Percentiles rank a stretch among this genome's conserved stretches.
Conservation (phyloP, 2,888 invertebrate genomes). For the Drosophila niveifrons region DNA sequence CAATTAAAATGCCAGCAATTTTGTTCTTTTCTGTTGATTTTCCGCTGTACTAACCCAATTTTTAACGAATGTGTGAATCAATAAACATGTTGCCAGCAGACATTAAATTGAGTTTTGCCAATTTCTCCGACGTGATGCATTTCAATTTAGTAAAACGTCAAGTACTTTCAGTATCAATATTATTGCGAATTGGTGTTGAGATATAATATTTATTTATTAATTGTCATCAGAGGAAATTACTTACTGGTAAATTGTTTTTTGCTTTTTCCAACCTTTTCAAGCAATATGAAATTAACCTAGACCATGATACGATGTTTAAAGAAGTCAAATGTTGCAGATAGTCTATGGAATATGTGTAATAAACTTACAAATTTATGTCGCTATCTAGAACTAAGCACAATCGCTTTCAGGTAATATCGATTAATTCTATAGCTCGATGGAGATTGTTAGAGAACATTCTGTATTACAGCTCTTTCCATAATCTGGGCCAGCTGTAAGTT, state of each 20-base stretch:
- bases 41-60: slow-evolving; percentile 63
- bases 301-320: no score
- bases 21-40: slow-evolving; percentile 25
- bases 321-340: no score
- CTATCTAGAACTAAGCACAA: no score
- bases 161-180: neutral
- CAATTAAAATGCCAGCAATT: slow-evolving; percentile 59
- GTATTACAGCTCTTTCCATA: neutral
- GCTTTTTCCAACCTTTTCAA: no score
- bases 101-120: neutral
- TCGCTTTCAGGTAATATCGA: neutral
- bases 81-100: slow-evolving; percentile 46
- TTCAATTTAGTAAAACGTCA: neutral
- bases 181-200: no score
- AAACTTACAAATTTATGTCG: no score
- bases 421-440: neutral
- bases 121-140: neutral
- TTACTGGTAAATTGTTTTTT: no score
- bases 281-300: no score
- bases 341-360: no score
- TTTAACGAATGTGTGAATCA: slow-evolving; percentile 27
- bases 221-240: no score
- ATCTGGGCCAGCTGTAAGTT: slow-evolving; percentile 11
- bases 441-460: neutral
- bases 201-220: no score